Base-by-base conservation (phyloP, 2,113 vertebrate species). In the Chaetorhynchus papuensis region DNA sequence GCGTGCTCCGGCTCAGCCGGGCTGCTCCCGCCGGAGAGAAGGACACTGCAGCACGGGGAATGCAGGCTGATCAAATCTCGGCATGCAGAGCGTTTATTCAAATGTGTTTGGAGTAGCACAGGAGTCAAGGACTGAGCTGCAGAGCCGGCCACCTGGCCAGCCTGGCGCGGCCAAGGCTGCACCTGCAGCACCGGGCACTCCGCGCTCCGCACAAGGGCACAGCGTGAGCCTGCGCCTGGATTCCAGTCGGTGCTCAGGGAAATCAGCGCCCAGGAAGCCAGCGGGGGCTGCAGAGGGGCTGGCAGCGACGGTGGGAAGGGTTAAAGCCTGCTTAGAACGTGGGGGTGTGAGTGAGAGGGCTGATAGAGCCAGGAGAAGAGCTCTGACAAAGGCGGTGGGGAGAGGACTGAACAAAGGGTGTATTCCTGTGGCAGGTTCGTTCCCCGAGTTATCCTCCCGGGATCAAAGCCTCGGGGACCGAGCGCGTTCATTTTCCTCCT, bases 1-100 rank as follows among this genome's bases (percentile, higher is more conserved):
- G 37, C 26, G 18, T n/a, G 56, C 27, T 60, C 10, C 35, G 54
- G 23, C 27, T 41, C n/a, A 69, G 49, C 54, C n/a, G 4, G 69
- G 63, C 71, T 54, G 35, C 59, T 68, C 68, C 65, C 20, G 30
- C 80, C 69, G 30, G 45, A 74, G 84, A 80, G 87, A 90, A 93
- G 93, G 93, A 95, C 92, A 88, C 92, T 88, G 85, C 93, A 94
- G 94, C 85, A 81, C 68, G 8, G 52, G 82, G 75, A 80, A 13
- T 39, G 64, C 85, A 90, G 85, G 77, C 86, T 92, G 90, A 89
- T 94, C 52, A 42, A 45, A 84, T 71, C 80, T 61, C 39, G 19
- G 87, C 18, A n/a, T 88, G 94, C 94, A 75, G 92, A 87, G 41
- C 6, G 26, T 77, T 90, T 92, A 94, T 93, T 92, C 64, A 95